Conservation (phyloP, 1,140 invertebrate species). For the Brachionus paranguensis region DNA sequence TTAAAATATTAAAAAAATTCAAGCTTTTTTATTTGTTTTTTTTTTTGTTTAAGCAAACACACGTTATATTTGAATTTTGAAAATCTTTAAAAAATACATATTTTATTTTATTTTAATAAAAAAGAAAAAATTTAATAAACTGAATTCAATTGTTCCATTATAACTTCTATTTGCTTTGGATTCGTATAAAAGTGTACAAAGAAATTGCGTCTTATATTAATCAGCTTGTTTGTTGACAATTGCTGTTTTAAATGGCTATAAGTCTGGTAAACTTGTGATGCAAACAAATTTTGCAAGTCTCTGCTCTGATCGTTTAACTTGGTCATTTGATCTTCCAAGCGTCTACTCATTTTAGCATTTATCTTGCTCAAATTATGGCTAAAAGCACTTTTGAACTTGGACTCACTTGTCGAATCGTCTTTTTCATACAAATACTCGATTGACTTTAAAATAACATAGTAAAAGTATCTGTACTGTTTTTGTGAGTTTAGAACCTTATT, state of each 20-base stretch:
- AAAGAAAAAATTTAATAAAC: not conserved
- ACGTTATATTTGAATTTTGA: not conserved
- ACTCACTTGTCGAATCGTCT: not conserved
- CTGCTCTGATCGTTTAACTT: not conserved
- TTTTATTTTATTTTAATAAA: not conserved
- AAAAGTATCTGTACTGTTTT: not conserved
- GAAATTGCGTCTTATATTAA: not conserved
- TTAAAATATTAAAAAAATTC: not conserved
- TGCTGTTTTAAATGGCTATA: not conserved
- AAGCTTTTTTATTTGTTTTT: not conserved
- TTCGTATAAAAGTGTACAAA: slow-evolving; percentile 38
- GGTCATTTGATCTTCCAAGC: not conserved
- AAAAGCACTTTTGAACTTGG: not conserved
- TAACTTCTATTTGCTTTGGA: slow-evolving; percentile 6
- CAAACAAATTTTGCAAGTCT: slow-evolving; percentile 23
- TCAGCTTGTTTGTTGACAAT: not conserved
- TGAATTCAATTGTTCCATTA: slow-evolving; percentile 25
- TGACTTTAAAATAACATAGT: not conserved
- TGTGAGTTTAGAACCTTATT: not conserved
- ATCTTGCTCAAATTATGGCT: slow-evolving; percentile 19
- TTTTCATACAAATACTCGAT: slow-evolving; percentile 30
- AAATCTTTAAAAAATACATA: not conserved
- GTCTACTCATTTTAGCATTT: not conserved
- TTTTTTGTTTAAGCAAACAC: not conserved
- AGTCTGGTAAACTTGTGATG: not conserved